Evolutionary conservation across 2,888 invertebrate species (phyloP).

Genomic region (Urechis unicinctus): DNA sequence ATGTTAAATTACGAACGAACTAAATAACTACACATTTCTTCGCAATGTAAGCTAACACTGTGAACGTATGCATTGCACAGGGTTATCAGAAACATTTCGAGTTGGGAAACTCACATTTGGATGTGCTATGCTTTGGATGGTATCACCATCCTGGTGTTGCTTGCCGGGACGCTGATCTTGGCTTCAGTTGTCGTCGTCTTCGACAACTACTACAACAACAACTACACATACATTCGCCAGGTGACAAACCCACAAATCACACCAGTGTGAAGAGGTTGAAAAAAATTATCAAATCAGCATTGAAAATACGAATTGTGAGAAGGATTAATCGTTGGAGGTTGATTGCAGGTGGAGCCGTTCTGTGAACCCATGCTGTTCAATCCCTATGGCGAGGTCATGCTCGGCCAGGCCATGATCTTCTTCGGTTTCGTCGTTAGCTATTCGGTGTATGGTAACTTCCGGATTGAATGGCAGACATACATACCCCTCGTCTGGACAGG

Average conservation of each 20-base stretch:
- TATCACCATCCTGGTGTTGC: constrained; percentile 4
- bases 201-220: constrained; percentile 11
- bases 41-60: too few species aligned
- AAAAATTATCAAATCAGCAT: too few species aligned
- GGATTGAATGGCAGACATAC: constrained; percentile 9
- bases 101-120: constrained; percentile 2
- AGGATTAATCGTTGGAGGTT: background rate
- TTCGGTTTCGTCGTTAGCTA: constrained; percentile 10
- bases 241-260: background rate
- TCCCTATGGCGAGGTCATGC: constrained; percentile 17
- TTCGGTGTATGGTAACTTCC: constrained; percentile 4
- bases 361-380: constrained; percentile 16
- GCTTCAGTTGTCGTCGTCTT: constrained; percentile 6
- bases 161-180: constrained; percentile 5
- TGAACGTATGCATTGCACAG: too few species aligned
- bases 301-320: background rate
- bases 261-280: too few species aligned
- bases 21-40: too few species aligned
- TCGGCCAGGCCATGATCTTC: constrained; percentile 13
- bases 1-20: too few species aligned
- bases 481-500: constrained; percentile 16
- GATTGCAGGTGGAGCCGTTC: constrained; percentile 15
- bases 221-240: constrained; percentile 5
- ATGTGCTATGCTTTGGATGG: constrained; percentile 11
- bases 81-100: background rate